These are phyloP conservation scores for Zosterops hypoxanthus DNA, from an alignment of 2,113 vertebrate genomes.

Conservation along the genomic window DNA sequence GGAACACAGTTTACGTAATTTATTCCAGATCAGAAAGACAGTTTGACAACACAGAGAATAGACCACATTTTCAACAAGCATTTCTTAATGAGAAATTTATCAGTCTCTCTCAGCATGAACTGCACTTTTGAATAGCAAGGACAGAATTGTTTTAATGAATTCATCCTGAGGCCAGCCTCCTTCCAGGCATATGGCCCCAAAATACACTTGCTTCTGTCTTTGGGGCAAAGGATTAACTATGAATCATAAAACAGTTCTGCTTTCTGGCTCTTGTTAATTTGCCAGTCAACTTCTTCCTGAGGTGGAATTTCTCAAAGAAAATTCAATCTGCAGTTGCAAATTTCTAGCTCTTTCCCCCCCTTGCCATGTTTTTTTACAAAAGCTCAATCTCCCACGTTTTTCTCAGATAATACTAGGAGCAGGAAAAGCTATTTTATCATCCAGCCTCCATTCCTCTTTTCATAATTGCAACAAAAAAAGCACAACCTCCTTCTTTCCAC, in stretches of 20 bases:
- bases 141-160: neutral
- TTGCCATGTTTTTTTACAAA: neutral
- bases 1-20: neutral
- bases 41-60: neutral
- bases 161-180: neutral
- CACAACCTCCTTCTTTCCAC: neutral
- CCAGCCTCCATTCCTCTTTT: neutral
- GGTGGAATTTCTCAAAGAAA: neutral
- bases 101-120: neutral
- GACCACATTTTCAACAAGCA: neutral
- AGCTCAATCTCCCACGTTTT: accelerated
- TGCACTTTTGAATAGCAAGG: neutral
- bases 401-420: neutral
- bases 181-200: neutral
- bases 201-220: neutral
- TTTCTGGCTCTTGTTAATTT: neutral
- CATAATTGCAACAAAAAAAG: neutral
- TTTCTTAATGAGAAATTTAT: slow-evolving; percentile 30
- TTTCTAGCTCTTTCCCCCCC: neutral
- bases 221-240: neutral
- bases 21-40: neutral
- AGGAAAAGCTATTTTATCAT: neutral
- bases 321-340: neutral
- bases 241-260: neutral
- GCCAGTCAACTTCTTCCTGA: neutral